A percentile compares a stretch with the other conserved stretches of the same genome.
Evolutionary conservation across 2,888 invertebrate species (phyloP).

Genomic region (Pandemis heparana): DNA sequence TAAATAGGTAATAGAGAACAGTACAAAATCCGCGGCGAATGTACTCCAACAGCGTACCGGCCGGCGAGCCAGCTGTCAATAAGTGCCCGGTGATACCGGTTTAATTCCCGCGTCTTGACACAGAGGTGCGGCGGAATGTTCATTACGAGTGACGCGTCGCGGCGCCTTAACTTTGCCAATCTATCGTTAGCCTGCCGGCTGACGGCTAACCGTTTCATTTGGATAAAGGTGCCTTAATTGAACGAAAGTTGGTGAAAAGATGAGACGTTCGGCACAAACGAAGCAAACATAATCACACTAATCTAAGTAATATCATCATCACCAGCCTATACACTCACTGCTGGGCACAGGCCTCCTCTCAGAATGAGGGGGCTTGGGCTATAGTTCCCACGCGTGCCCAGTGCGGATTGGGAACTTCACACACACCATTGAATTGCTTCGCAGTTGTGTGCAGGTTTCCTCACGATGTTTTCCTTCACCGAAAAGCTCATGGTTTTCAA

Average conservation of each 20-base stretch:
- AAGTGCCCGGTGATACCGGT: constrained; percentile 73
- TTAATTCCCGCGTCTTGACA: constrained; percentile 76
- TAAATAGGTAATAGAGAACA: too few species aligned
- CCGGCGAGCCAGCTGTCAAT: constrained; percentile 68
- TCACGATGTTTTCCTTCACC: too few species aligned
- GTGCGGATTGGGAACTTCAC: too few species aligned
- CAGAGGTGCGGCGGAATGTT: constrained; percentile 76
- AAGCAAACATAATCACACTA: too few species aligned
- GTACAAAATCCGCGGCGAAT: neutral
- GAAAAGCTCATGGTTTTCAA: too few species aligned
- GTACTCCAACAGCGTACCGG: neutral
- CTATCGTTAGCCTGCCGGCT: constrained; percentile 20
- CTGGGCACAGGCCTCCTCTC: too few species aligned
- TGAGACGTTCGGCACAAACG: neutral
- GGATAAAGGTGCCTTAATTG: constrained; percentile 8
- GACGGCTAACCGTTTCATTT: constrained; percentile 1
- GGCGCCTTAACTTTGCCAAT: constrained; percentile 49
- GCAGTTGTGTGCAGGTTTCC: too few species aligned
- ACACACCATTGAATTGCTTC: too few species aligned
- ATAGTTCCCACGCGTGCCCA: too few species aligned
- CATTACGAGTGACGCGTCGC: constrained; percentile 71
- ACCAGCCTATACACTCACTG: too few species aligned
- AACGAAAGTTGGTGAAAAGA: neutral
- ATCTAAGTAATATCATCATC: too few species aligned
- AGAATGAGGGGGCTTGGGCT: too few species aligned